A percentile compares a stretch with the other conserved stretches of the same genome.
phyloP scores from a whole-genome alignment of 2,888 invertebrate genomes.

The Agrotis ipsilon region DNA sequence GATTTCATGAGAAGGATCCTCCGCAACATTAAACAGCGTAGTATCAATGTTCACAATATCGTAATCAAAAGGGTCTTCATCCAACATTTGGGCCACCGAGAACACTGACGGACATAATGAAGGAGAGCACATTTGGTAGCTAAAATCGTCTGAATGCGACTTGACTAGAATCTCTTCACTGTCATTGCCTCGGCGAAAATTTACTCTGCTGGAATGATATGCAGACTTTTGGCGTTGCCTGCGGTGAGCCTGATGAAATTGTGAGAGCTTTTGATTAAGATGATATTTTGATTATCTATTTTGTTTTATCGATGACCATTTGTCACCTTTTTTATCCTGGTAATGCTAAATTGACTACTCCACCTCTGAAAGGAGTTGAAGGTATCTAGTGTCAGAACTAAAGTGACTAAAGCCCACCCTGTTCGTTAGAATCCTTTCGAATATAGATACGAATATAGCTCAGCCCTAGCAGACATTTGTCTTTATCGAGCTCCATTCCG shows the following conservation, averaged over 20 bases:
- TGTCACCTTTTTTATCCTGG: too few species aligned
- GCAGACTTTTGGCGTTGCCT: not conserved
- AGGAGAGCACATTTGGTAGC: slow-evolving; percentile 68
- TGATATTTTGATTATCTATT: not conserved
- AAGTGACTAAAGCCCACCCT: too few species aligned
- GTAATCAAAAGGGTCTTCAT: slow-evolving; percentile 85
- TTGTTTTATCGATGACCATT: not conserved
- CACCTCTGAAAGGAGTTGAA: too few species aligned
- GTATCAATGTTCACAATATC: slow-evolving; percentile 86
- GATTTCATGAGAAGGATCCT: slow-evolving; percentile 63
- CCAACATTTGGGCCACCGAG: slow-evolving; percentile 73
- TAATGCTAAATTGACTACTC: too few species aligned
- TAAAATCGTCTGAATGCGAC: slow-evolving; percentile 75
- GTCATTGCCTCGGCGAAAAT: slow-evolving; percentile 64
- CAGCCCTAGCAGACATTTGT: too few species aligned
- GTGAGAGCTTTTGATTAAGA: too few species aligned
- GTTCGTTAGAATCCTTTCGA: too few species aligned
- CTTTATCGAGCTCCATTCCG: too few species aligned
- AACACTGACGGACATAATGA: slow-evolving; percentile 58
- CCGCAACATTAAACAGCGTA: slow-evolving; percentile 72
- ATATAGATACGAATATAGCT: too few species aligned
- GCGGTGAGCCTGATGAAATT: slow-evolving; percentile 1
- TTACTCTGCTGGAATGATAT: slow-evolving; percentile 72
- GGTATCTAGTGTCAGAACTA: too few species aligned
- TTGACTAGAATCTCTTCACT: slow-evolving; percentile 68